A percentile compares a stretch with the other conserved stretches of the same genome.
phyloP scores from a whole-genome alignment of 2,888 invertebrate genomes.

The Epirrhoe alternata region DNA sequence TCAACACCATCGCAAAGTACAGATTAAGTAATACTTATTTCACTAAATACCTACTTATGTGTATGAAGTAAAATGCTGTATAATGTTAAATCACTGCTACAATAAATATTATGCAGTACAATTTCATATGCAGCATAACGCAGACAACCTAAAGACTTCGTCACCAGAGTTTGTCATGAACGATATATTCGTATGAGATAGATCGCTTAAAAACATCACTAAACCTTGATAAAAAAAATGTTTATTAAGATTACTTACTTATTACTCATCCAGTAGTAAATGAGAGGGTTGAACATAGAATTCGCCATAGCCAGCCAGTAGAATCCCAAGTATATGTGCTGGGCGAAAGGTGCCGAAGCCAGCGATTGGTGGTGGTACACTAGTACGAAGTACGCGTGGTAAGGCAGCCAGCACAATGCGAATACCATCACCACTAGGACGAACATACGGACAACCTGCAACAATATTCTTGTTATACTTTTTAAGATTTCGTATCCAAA shows the following conservation, averaged over 20 bases:
- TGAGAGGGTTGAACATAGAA: slow-evolving; percentile 95
- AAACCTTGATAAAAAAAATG: too few relatives aligned
- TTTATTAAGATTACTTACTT: slow-evolving; percentile 80
- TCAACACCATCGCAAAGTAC: neutral
- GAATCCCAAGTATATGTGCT: slow-evolving; percentile 93
- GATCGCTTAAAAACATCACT: too few relatives aligned
- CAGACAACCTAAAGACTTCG: too few relatives aligned
- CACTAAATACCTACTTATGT: neutral
- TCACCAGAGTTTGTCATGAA: too few relatives aligned
- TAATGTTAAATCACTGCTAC: too few relatives aligned
- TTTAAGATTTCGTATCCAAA: too few relatives aligned
- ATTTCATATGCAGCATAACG: too few relatives aligned
- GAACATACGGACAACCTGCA: slow-evolving; percentile 94
- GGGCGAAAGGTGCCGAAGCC: slow-evolving; percentile 89
- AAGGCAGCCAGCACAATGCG: slow-evolving; percentile 94
- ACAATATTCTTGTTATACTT: neutral
- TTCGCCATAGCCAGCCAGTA: slow-evolving; percentile 97
- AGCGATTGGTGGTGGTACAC: slow-evolving; percentile 86
- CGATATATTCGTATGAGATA: too few relatives aligned
- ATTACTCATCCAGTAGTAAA: slow-evolving; percentile 97
- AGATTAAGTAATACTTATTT: neutral
- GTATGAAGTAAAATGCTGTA: too few relatives aligned
- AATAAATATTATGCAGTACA: too few relatives aligned
- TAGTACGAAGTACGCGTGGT: slow-evolving; percentile 94
- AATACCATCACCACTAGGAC: slow-evolving; percentile 93